phyloP scores from a whole-genome alignment of 1,140 invertebrate species.

The Apocrypta bakeri region DNA sequence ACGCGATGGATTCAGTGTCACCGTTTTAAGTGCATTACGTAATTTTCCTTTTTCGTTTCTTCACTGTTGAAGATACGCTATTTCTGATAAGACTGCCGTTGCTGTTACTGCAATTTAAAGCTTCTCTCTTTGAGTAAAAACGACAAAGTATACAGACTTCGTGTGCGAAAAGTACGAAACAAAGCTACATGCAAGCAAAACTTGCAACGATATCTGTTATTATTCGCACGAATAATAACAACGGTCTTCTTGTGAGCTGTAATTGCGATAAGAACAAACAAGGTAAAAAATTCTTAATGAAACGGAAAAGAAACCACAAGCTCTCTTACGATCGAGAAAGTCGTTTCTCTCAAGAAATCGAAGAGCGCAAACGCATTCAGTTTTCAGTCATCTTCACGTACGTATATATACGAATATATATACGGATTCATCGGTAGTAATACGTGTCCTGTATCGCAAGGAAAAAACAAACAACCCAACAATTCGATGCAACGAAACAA shows the following conservation, averaged over 20 bases:
- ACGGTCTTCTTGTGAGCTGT: background rate
- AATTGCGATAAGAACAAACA: conserved; percentile 1
- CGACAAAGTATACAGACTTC: too few species aligned
- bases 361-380: background rate
- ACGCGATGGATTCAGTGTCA: conserved; percentile 44
- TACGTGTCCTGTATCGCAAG: too few species aligned
- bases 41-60: conserved; percentile 50
- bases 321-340: conserved; percentile 36
- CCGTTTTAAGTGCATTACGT: conserved; percentile 41
- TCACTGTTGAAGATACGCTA: conserved; percentile 39
- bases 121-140: too few species aligned
- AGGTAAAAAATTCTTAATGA: conserved; percentile 47
- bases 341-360: background rate
- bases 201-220: background rate
- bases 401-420: too few species aligned
- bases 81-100: conserved; percentile 40
- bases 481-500: too few species aligned
- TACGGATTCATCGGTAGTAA: too few species aligned
- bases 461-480: too few species aligned
- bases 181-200: too few species aligned
- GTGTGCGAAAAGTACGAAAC: too few species aligned
- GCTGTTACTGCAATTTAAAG: conserved; percentile 15
- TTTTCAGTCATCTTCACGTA: background rate
- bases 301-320: conserved; percentile 42
- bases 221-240: background rate